A percentile compares a stretch with the other conserved stretches of the same genome.
Evolutionary conservation across 2,797 vertebrate species (phyloP).

Genomic region (Crax fasciolata): DNA sequence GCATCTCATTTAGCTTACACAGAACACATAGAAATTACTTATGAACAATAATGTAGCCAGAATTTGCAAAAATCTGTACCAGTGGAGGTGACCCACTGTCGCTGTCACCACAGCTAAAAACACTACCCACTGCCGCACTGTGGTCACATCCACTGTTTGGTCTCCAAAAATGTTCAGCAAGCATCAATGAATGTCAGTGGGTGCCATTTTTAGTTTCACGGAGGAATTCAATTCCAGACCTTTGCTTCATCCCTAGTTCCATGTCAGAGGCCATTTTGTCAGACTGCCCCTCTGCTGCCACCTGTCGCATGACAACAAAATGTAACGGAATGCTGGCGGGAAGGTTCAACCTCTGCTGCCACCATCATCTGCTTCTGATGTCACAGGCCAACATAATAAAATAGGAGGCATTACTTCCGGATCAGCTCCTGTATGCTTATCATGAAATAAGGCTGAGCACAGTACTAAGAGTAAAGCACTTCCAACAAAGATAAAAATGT

Average conservation of each 20-base stretch:
- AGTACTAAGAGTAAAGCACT: slow-evolving; percentile 1
- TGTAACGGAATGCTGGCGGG: too few species aligned
- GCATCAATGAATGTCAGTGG: neutral
- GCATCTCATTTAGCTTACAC: neutral
- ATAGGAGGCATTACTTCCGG: neutral
- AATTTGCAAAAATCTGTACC: neutral
- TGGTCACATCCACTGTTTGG: too few species aligned
- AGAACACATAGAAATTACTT: neutral
- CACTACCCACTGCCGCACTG: too few species aligned
- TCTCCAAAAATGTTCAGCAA: too few species aligned
- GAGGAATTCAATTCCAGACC: neutral
- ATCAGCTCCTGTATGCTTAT: neutral
- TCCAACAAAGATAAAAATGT: slow-evolving; percentile 27
- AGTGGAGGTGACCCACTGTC: too few species aligned
- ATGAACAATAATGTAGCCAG: neutral
- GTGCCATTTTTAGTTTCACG: neutral
- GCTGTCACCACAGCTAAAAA: too few species aligned
- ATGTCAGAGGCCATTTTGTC: neutral
- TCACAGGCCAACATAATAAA: neutral
- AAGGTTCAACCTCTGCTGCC: neutral
- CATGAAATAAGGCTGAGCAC: slow-evolving; percentile 34
- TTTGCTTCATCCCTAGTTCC: neutral
- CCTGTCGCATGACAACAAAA: neutral
- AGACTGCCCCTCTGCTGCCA: neutral
- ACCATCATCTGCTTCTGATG: neutral